Evolutionary conservation across 2,113 vertebrate species (phyloP), one percentile per base, ranked within the genome.

Genomic region (Mugil cephalus): DNA sequence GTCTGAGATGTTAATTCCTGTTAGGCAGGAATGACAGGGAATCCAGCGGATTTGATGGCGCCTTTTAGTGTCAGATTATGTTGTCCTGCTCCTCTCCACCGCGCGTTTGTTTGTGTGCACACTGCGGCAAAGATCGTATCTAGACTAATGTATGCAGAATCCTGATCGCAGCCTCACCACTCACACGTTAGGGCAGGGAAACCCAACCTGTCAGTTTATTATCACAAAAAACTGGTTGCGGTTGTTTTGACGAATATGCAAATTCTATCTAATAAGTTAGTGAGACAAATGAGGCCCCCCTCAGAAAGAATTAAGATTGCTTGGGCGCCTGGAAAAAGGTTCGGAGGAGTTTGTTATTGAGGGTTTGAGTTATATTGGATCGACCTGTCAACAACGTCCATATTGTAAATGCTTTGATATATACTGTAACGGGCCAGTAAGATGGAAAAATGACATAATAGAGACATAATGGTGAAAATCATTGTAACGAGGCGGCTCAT

Each of bases 191-290:
- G 78, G 43, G 58, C n/a, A 51, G 71, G 65, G 66, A 74, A 87
- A 74, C 78, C 72, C 82, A 84, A 87, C 75, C 69, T 89, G 85
- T 85, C 79, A 82, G 71, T 83, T 73, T 67, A 78, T 85, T 76
- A 80, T 73, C 65, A 55, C 80, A 64, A 70, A n/a, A 89, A 84
- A 80, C 12, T 71, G 75, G 66, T 72, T 80, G 51, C 69, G 77
- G 76, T 84, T 81, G 84, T 88, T 90, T 83, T 73, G 76, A 89
- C 71, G 83, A 88, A 87, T 70, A 86, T 88, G 78, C 71, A 84
- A 88, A 88, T 87, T 69, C 19, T 12, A 69, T 67, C 76, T 75
- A 85, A 86, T 85, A 79, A 80, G 50, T 77, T 68, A 42, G 55
- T 43, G 46, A 74, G 69, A 83, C 50, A 82, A 87, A 84, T 54